These are phyloP conservation scores for Nymphalis polychloros DNA, from an alignment of 2,888 invertebrate genomes.

Conservation along the genomic window DNA sequence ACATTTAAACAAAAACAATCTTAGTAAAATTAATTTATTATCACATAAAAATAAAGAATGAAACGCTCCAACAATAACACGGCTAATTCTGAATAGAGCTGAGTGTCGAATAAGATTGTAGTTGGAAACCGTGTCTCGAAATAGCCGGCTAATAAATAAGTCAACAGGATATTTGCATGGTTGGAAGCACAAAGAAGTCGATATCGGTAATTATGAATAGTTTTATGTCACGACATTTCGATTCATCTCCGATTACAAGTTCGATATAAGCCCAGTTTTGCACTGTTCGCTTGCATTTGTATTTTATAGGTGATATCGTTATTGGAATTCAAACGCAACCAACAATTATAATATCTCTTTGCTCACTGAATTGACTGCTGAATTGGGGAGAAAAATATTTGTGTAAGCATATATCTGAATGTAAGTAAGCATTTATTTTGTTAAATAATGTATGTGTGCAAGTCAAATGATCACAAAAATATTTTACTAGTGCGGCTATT, in stretches of 20 bases:
- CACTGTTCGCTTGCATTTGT: background rate
- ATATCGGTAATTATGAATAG: constrained; percentile 50
- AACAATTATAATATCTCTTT: background rate
- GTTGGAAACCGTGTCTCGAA: constrained; percentile 24
- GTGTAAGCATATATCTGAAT: no score
- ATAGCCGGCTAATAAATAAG: constrained; percentile 55
- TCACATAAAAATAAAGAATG: background rate
- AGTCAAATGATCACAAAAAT: no score
- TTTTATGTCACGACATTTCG: constrained; percentile 38
- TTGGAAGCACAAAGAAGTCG: constrained; percentile 63
- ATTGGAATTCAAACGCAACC: background rate
- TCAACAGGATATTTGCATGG: constrained; percentile 59
- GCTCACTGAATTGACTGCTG: no score
- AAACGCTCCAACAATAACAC: constrained; percentile 9
- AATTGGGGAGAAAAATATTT: no score
- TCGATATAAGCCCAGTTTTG: constrained; percentile 6
- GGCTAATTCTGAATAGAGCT: constrained; percentile 22
- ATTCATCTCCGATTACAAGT: constrained; percentile 29
- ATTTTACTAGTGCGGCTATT: no score
- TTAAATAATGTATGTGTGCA: no score
- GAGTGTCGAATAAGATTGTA: constrained; percentile 26
- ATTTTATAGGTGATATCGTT: background rate
- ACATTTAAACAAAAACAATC: background rate
- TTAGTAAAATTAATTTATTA: background rate
- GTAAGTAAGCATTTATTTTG: no score